Base-by-base conservation (phyloP, 2,888 invertebrate species). In the Vandiemenella viatica region DNA sequence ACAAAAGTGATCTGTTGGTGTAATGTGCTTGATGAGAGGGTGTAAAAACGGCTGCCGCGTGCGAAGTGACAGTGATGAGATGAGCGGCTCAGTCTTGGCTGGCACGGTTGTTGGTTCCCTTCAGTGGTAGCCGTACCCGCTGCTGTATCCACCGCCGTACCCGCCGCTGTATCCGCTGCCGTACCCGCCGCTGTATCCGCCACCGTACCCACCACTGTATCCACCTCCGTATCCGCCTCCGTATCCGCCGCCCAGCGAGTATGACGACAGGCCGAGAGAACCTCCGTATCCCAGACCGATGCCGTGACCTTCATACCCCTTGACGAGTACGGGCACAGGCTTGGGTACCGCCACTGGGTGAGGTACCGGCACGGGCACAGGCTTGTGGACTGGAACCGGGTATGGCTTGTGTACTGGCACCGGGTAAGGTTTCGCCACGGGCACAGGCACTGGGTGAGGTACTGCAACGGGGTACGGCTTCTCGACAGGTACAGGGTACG, bases 341-440 rank as follows among this genome's bases (percentile, higher is more conserved):
- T n/a, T n/a, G n/a, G n/a, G n/a, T n/a, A n/a, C n/a, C n/a, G n/a
- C n/a, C 43, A 60, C 59, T 19, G 62, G 61, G 5, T 59, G 55
- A 6, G 54, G 57, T 16, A 61, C 57, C 6, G 54, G 57, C n/a
- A 61, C 57, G 38, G 57, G 56, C 1, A 86, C 81, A 4, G 85
- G 79, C 61, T 81, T 79, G 1, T 86, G 86, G 55, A 80, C 80
- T 15, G 83, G 80, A 0, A 87, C 77, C 1, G 83, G 78, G 57
- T 79, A 77, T 0, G 83, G 82, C 76, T 2, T 84, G 23, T 46
- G 41, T n/a, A 50, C 48, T n/a, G 41, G 19, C 4, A 54, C 54
- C 5, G 52, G 83, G 58, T 77, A 79, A 23, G 51, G 54, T 16
- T 50, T 48, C 10, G 45, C 43, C 3, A 54, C 49, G 17, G 49